Evolutionary conservation across 2,113 vertebrate species (phyloP).

Genomic region (Protobothrops flavoviridis): DNA sequence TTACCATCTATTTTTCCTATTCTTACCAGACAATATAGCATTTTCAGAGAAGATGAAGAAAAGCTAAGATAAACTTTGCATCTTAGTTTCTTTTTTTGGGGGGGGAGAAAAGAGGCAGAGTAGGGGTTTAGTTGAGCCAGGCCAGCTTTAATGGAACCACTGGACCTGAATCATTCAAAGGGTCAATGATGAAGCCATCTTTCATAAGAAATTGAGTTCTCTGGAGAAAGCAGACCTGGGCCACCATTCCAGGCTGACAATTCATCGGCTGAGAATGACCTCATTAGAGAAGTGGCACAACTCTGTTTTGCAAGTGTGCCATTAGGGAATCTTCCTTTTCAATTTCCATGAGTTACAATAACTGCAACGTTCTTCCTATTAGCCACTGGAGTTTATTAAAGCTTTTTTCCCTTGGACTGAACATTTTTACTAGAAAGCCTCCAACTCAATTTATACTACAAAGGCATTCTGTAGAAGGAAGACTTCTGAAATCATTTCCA

Average conservation of each 20-base stretch:
- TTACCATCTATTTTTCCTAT: not conserved
- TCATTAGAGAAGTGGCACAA: conserved; percentile 1
- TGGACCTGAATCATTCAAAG: not conserved
- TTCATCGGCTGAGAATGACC: not conserved
- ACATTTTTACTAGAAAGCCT: conserved; percentile 6
- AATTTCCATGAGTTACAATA: conserved; percentile 14
- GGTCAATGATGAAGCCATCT: not conserved
- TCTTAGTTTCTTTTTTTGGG: not conserved
- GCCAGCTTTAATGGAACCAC: not conserved
- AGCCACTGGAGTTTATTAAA: conserved; percentile 28
- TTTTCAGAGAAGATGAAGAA: not conserved
- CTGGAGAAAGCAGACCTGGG: not conserved
- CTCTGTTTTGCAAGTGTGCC: conserved; percentile 10
- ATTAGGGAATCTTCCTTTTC: conserved; percentile 5
- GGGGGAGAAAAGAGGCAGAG: not conserved
- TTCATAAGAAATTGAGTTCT: not conserved
- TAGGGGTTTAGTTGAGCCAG: not conserved
- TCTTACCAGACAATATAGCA: not conserved
- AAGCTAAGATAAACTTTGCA: not conserved
- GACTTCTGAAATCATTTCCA: conserved; percentile 7
- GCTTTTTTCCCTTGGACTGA: not conserved
- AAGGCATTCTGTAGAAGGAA: not conserved
- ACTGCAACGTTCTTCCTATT: conserved; percentile 22
- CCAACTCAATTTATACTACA: conserved; percentile 29
- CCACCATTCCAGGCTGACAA: not conserved